Percentiles rank a stretch among this genome's conserved stretches.
Evolutionary conservation across 2,797 vertebrate genomes (phyloP).

Genomic region (Sciaenops ocellatus): DNA sequence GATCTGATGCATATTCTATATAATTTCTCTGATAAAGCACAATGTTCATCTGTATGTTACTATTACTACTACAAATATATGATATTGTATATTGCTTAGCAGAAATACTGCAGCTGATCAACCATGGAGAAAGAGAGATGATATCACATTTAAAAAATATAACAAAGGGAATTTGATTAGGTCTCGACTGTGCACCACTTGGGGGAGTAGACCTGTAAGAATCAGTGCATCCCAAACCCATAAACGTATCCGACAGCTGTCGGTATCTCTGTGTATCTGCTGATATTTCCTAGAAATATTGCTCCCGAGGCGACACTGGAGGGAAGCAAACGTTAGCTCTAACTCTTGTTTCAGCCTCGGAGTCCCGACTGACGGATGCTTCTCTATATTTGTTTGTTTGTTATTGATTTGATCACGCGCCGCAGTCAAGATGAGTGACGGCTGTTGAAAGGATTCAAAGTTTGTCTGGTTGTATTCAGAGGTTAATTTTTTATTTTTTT

Average conservation of each 20-base stretch:
- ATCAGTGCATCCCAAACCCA: conserved; percentile 24
- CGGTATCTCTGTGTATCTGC: conserved; percentile 26
- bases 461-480: not conserved
- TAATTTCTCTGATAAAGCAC: not conserved
- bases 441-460: conserved; percentile 31
- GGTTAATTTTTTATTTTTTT: not conserved
- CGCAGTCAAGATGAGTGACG: conserved; percentile 38
- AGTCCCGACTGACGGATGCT: conserved; percentile 25
- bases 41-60: not conserved
- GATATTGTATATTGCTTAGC: not conserved
- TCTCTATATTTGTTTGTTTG: conserved; percentile 29
- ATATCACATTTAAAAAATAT: not conserved
- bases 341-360: conserved; percentile 20
- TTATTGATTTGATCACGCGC: conserved; percentile 41
- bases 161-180: not conserved
- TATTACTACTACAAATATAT: too few relatives aligned
- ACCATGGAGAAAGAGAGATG: not conserved
- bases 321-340: conserved; percentile 29
- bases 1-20: too few relatives aligned
- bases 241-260: conserved; percentile 47
- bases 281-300: conserved; percentile 21
- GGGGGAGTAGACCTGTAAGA: not conserved
- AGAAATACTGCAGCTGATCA: not conserved
- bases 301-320: conserved; percentile 24
- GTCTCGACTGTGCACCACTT: not conserved